phyloP scores from a whole-genome alignment of 2,797 vertebrate species.

The Fundulus diaphanus region DNA sequence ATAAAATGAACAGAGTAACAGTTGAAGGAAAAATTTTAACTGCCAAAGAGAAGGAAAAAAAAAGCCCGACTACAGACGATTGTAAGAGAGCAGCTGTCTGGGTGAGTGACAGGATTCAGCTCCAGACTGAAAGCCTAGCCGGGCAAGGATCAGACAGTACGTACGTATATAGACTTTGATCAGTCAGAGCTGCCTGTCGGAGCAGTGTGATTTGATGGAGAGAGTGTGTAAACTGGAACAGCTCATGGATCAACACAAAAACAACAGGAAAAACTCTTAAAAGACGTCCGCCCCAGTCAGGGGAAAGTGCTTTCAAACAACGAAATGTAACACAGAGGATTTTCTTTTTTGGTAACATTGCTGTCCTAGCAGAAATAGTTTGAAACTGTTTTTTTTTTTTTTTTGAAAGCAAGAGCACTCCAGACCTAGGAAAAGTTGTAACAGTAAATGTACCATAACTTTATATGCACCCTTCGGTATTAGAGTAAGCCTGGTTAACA shows the following conservation, averaged over 20 bases:
- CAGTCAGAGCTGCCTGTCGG: slow-evolving; percentile 40
- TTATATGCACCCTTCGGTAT: slow-evolving; percentile 10
- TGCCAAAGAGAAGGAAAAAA: slow-evolving; percentile 68
- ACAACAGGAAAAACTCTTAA: slow-evolving; percentile 53
- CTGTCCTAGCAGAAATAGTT: slow-evolving; percentile 55
- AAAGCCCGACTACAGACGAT: slow-evolving; percentile 67
- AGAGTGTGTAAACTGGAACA: slow-evolving; percentile 62
- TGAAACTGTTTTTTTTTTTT: slow-evolving; percentile 39
- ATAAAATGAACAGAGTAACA: slow-evolving; percentile 67
- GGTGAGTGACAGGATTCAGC: slow-evolving; percentile 65
- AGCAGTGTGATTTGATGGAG: slow-evolving; percentile 24
- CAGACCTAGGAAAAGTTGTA: slow-evolving; percentile 32
- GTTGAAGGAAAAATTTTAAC: slow-evolving; percentile 74
- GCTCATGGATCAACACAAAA: slow-evolving; percentile 53
- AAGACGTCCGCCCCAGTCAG: slow-evolving; percentile 41
- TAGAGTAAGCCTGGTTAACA: background rate
- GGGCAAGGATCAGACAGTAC: slow-evolving; percentile 46
- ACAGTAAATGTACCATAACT: slow-evolving; percentile 18
- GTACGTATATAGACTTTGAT: slow-evolving; percentile 57
- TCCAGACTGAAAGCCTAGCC: slow-evolving; percentile 48
- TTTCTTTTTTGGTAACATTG: slow-evolving; percentile 55
- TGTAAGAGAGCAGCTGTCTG: slow-evolving; percentile 69
- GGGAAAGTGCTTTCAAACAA: slow-evolving; percentile 56
- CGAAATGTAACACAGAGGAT: slow-evolving; percentile 50
- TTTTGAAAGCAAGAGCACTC: slow-evolving; percentile 6